Evolutionary conservation across 2,113 vertebrate species (phyloP).

Genomic region (Grantiella picta): DNA sequence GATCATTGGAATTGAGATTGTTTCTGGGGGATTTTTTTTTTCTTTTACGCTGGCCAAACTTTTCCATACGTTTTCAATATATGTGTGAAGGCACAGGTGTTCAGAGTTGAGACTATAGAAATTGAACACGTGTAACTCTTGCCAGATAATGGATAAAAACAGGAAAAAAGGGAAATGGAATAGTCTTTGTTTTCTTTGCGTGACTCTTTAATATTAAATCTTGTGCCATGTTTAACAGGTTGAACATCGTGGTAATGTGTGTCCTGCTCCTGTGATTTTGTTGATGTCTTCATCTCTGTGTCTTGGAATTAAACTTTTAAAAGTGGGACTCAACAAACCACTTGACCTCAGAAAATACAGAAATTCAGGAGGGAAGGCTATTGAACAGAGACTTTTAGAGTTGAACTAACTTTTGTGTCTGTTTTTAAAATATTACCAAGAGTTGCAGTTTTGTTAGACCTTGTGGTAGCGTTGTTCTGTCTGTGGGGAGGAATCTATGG

Average conservation of each 20-base stretch:
- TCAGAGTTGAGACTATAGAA: not conserved
- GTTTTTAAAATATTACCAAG: not conserved
- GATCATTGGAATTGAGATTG: not conserved
- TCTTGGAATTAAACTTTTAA: not conserved
- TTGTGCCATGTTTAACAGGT: rapidly evolving
- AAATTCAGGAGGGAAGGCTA: not conserved
- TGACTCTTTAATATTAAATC: not conserved
- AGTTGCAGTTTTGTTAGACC: not conserved
- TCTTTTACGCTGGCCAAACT: not conserved
- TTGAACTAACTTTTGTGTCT: not conserved
- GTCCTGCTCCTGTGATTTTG: not conserved
- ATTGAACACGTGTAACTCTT: not conserved
- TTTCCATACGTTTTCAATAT: not conserved
- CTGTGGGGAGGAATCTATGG: not conserved
- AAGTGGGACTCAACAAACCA: not conserved
- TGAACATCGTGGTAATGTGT: rapidly evolving
- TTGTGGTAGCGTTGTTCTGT: not conserved
- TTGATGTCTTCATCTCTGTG: not conserved
- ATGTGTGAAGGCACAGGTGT: not conserved
- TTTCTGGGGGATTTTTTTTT: not conserved
- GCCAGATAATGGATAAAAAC: not conserved
- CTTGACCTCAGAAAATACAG: not conserved
- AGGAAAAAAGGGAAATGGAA: not conserved
- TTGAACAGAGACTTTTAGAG: not conserved
- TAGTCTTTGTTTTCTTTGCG: not conserved